These are phyloP conservation scores for Trissolcus japonicus DNA, from an alignment of 2,888 invertebrate species.

Conservation along the genomic window DNA sequence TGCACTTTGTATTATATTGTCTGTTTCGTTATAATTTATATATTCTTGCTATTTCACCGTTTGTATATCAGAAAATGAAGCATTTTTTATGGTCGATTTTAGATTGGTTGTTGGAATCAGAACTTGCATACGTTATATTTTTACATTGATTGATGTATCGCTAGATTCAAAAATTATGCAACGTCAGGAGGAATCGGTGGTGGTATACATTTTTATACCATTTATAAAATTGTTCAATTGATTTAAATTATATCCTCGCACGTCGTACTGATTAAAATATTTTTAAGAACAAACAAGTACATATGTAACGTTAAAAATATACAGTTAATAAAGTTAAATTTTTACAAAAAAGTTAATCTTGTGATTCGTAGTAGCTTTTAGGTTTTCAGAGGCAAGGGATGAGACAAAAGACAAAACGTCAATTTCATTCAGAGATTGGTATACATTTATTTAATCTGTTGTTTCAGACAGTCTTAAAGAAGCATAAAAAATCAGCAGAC, in stretches of 20 bases:
- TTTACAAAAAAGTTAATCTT: too few species aligned
- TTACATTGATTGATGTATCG: neutral
- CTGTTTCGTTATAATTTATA: constrained; percentile 20
- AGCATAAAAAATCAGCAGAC: constrained; percentile 74
- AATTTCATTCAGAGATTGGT: constrained; percentile 71
- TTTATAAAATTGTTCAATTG: too few species aligned
- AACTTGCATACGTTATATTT: neutral
- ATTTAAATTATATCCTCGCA: too few species aligned
- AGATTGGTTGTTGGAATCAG: neutral
- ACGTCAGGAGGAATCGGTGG: too few species aligned
- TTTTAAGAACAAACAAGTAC: too few species aligned
- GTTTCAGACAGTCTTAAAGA: constrained; percentile 74
- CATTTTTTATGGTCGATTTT: neutral
- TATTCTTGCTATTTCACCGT: neutral
- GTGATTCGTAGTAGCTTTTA: neutral
- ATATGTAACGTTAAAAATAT: too few species aligned
- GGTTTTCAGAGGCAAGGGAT: constrained; percentile 1
- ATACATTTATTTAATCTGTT: constrained; percentile 75
- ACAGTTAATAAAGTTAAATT: too few species aligned
- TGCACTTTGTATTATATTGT: constrained; percentile 12
- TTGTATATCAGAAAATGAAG: neutral
- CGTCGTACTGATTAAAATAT: too few species aligned
- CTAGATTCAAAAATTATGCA: too few species aligned
- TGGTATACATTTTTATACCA: too few species aligned
- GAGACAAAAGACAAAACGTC: constrained; percentile 18